phyloP scores from a whole-genome alignment of 2,888 invertebrate species.

The Xestia rhomboidea region DNA sequence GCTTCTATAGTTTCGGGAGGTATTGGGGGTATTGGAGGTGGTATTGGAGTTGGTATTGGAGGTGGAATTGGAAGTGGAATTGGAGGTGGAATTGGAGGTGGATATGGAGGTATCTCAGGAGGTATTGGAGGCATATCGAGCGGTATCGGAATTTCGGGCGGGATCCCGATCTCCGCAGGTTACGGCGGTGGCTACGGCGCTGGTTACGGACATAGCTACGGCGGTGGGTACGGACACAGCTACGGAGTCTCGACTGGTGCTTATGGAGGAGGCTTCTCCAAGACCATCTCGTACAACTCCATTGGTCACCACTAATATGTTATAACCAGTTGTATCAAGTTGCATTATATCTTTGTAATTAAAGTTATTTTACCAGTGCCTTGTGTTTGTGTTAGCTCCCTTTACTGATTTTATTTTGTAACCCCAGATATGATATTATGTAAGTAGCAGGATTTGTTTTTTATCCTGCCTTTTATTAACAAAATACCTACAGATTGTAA shows the following conservation, averaged over 20 bases:
- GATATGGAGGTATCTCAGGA: constrained; percentile 9
- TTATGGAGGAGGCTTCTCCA: constrained; percentile 51
- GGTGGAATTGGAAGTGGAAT: constrained; percentile 9
- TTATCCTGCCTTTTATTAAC: neutral
- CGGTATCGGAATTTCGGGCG: constrained; percentile 23
- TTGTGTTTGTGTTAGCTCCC: constrained; percentile 14
- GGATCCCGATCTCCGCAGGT: constrained; percentile 40
- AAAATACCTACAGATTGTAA: neutral
- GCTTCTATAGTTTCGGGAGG: constrained; percentile 38
- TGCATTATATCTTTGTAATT: constrained; percentile 62
- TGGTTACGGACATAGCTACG: constrained; percentile 28
- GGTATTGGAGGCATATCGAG: constrained; percentile 35
- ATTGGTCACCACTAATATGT: constrained; percentile 61
- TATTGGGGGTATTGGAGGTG: constrained; percentile 31
- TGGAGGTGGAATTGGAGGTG: constrained; percentile 9
- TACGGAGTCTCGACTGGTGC: constrained; percentile 53
- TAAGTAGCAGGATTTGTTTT: neutral
- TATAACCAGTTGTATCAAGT: constrained; percentile 37
- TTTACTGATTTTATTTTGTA: neutral
- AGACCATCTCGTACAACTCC: constrained; percentile 64
- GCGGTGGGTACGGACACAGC: constrained; percentile 31
- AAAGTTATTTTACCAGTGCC: constrained; percentile 53
- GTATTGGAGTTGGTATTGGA: constrained; percentile 2
- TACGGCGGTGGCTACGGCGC: neutral
- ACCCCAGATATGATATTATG: neutral